Evolutionary conservation across 2,888 invertebrate species (phyloP), one percentile per base, ranked within the genome.

Genomic region (Ormia ochracea): DNA sequence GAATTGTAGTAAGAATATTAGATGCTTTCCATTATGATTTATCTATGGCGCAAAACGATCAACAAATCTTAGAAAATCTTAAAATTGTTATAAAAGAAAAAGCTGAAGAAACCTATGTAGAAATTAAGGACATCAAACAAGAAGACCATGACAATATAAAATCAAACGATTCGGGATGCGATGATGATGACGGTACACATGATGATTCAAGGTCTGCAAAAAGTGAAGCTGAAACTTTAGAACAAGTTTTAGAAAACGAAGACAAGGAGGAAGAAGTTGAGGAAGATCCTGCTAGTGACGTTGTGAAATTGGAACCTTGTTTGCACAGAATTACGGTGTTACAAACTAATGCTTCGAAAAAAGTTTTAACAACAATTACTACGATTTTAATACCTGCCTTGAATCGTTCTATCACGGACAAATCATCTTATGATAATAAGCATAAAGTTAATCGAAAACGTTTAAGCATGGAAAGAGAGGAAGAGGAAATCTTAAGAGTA

Each of bases 1-100:
- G 94, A 70, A 91, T 96, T 70, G 91, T 95, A 12, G 93, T 95
- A 0, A 93, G 93, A 0, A 93, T 98, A 78, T 91, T 98, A 81
- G 96, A 98, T 87, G 93, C 95, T 0, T 98, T 98, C 86, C 98
- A 98, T 90, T 98, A 95, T 88, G 96, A 98, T 90, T 91, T 98
- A 58, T 92, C 92, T 0, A 93, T 93, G 87, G 92, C 91, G 4
- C 88, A 91, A 66, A 82, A 82, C 3, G 87, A 87, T 61, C 72
- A 70, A 6, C 61, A 76, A n/a, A 76, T 82, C 0, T 75, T 88
- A 9, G 83, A 83, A 2, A 82, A 85, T 36, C 83, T 85, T 0
- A 86, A 80, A 58, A 43, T 9, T 2, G 41, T 41, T 7, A 76
- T 80, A 12, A 80, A 80, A 36, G 59, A 86, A 14, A 82, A 83